phyloP scores from a whole-genome alignment of 2,888 invertebrate species.

The Piscicola geometra region DNA sequence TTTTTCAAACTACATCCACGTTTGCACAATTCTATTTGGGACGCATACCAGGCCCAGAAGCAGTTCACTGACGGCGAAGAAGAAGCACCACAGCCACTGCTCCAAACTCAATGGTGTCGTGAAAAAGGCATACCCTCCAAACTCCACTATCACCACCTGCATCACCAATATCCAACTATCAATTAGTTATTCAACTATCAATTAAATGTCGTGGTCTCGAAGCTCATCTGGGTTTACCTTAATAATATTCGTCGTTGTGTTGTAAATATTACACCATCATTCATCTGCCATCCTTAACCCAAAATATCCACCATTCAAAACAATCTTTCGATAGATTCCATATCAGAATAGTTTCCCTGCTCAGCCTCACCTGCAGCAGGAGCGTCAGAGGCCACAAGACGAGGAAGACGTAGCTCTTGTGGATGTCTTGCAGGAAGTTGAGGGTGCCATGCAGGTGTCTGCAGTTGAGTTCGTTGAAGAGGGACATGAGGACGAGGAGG shows the following conservation, averaged over 20 bases:
- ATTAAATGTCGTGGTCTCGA: no score
- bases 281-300: no score
- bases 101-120: constrained; percentile 21
- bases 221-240: no score
- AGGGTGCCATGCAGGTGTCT: constrained; percentile 32
- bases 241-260: no score
- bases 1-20: no score
- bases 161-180: no score
- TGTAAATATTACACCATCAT: no score
- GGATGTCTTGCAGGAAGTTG: constrained; percentile 30
- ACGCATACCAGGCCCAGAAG: constrained; percentile 21
- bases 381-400: constrained; percentile 26
- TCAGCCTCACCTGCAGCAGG: constrained; percentile 22
- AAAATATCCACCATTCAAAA: no score
- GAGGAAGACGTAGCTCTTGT: constrained; percentile 23
- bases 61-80: constrained; percentile 35
- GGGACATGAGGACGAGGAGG: constrained; percentile 32
- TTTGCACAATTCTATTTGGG: no score
- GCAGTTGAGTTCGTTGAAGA: constrained; percentile 36
- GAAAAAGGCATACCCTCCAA: constrained; percentile 34
- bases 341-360: background rate
- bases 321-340: no score
- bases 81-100: constrained; percentile 36
- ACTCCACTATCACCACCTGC: constrained; percentile 31
- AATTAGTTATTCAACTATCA: no score